phyloP scores from a whole-genome alignment of 2,888 invertebrate genomes.

The Barypeithes pellucidus region DNA sequence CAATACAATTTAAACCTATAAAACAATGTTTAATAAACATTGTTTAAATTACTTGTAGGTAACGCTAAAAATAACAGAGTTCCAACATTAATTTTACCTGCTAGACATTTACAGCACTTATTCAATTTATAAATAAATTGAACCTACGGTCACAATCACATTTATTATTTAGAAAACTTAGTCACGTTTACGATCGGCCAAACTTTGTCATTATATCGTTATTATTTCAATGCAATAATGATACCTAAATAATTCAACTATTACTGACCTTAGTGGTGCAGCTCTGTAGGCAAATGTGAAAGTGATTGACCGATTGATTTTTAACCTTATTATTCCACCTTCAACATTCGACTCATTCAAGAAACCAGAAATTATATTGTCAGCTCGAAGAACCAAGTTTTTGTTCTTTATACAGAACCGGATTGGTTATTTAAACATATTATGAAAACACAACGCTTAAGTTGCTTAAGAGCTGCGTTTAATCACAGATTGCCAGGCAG shows the following conservation, averaged over 20 bases:
- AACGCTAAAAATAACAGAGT: background rate
- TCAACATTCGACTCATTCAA: conserved; percentile 15
- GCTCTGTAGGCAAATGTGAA: conserved; percentile 24
- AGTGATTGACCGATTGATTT: conserved; percentile 13
- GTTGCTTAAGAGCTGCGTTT: too few species aligned
- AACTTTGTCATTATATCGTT: background rate
- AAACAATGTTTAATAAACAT: too few species aligned
- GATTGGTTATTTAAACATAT: conserved; percentile 2
- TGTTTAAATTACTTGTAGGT: too few species aligned
- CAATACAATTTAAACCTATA: too few species aligned
- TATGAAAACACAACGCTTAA: too few species aligned
- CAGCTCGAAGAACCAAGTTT: conserved; percentile 11
- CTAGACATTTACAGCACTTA: background rate
- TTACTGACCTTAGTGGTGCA: conserved; percentile 12
- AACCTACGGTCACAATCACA: background rate
- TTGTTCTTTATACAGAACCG: conserved; percentile 33
- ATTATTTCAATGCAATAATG: conserved; percentile 1
- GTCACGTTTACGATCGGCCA: background rate
- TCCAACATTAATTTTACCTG: background rate
- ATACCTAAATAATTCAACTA: background rate
- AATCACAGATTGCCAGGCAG: too few species aligned
- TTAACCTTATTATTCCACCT: conserved; percentile 16
- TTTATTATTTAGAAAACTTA: conserved; percentile 1
- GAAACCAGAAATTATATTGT: conserved; percentile 2
- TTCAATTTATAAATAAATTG: conserved; percentile 6